These are phyloP conservation scores for Rhinoptilus africanus DNA, from an alignment of 2,113 vertebrate species.

Conservation along the genomic window DNA sequence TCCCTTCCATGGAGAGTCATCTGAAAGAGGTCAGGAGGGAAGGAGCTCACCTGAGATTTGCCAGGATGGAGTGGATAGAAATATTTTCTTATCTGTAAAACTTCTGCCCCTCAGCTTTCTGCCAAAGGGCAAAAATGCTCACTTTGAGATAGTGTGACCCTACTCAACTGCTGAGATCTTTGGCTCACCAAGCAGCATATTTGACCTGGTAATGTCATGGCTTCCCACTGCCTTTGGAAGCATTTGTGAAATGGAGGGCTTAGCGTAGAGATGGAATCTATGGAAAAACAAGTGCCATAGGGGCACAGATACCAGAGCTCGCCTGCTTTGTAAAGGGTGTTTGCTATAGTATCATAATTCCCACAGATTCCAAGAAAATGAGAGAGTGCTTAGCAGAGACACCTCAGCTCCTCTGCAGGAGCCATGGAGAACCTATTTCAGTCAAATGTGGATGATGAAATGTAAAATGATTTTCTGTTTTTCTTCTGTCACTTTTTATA, in stretches of 20 bases:
- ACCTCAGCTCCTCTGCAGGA: neutral
- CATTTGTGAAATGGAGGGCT: neutral
- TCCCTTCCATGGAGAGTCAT: neutral
- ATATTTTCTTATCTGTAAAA: constrained; percentile 27
- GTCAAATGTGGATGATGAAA: neutral
- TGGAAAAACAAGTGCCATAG: neutral
- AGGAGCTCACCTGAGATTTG: neutral
- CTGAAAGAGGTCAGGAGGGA: neutral
- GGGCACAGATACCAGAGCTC: neutral
- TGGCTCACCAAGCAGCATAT: neutral
- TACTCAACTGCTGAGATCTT: neutral
- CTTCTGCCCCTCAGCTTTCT: neutral
- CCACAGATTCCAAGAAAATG: neutral
- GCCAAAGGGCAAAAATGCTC: neutral
- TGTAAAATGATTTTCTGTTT: neutral
- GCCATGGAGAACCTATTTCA: neutral
- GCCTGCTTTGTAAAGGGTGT: neutral
- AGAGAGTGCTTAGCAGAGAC: neutral
- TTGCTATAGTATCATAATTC: neutral
- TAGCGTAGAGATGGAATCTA: neutral
- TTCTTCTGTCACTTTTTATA: neutral
- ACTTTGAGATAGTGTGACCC: neutral
- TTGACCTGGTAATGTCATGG: neutral
- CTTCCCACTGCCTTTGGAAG: neutral
- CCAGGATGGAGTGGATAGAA: neutral